phyloP scores from a whole-genome alignment of 2,797 vertebrate genomes.

The Artibeus jamaicensis region DNA sequence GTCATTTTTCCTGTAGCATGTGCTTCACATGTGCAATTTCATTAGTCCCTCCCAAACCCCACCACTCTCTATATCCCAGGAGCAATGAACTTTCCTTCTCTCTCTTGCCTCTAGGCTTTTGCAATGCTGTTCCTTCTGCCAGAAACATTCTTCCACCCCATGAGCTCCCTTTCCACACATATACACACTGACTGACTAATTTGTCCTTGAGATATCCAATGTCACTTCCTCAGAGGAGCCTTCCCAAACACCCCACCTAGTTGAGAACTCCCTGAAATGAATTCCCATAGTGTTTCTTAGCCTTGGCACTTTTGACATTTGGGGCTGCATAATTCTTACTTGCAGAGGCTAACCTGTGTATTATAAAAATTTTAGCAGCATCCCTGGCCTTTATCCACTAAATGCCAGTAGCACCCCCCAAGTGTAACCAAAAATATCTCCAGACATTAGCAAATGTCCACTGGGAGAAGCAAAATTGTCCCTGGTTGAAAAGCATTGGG shows the following conservation, averaged over 20 bases:
- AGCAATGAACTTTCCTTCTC: neutral
- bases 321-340: neutral
- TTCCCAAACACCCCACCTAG: neutral
- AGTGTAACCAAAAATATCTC: neutral
- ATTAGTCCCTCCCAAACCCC: accelerated
- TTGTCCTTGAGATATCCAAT: neutral
- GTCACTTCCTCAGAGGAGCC: neutral
- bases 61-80: neutral
- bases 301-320: neutral
- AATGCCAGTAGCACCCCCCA: neutral
- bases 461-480: neutral
- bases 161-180: neutral
- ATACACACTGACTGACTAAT: neutral
- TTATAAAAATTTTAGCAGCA: neutral
- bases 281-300: neutral
- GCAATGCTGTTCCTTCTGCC: neutral
- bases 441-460: too few species aligned
- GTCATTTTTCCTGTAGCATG: neutral
- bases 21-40: neutral
- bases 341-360: neutral
- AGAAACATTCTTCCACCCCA: neutral
- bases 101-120: neutral
- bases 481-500: neutral
- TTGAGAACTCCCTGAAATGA: neutral
- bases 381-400: neutral